A percentile compares a stretch with the other conserved stretches of the same genome.
These are phyloP conservation scores for Melinaea menophilus DNA, from an alignment of 2,888 invertebrate genomes.

Conservation along the genomic window DNA sequence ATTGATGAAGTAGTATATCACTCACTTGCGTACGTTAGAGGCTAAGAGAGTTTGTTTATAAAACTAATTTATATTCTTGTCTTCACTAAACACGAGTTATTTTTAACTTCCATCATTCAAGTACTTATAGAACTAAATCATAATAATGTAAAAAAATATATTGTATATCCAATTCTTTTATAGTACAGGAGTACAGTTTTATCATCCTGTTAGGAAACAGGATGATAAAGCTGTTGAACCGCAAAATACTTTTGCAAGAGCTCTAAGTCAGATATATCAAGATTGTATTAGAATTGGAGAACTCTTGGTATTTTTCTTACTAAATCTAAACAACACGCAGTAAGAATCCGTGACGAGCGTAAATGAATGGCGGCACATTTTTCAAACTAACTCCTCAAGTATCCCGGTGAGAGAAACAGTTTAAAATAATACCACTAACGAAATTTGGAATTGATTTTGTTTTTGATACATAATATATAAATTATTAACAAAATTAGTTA, in stretches of 20 bases:
- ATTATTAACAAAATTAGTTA: no score
- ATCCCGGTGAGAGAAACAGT: conserved; percentile 38
- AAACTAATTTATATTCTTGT: background rate
- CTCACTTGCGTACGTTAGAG: background rate
- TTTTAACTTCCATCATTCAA: no score
- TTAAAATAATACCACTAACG: background rate
- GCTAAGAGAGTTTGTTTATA: background rate
- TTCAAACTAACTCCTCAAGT: conserved; percentile 68
- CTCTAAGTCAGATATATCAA: conserved; percentile 20
- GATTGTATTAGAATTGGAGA: conserved; percentile 53
- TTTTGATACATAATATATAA: background rate
- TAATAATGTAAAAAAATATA: no score
- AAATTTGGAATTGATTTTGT: background rate
- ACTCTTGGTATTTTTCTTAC: conserved; percentile 55
- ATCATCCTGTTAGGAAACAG: no score
- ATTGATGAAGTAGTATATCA: conserved; percentile 15
- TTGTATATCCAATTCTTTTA: no score
- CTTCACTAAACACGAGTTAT: no score
- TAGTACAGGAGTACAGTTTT: no score
- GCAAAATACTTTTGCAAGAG: no score
- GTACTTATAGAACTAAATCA: no score
- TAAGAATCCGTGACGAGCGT: conserved; percentile 71
- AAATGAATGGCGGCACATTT: conserved; percentile 70
- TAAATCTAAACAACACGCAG: conserved; percentile 70
- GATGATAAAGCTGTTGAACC: no score